These are phyloP conservation scores for Rutpela maculata DNA, from an alignment of 2,888 invertebrate genomes.

Conservation along the genomic window DNA sequence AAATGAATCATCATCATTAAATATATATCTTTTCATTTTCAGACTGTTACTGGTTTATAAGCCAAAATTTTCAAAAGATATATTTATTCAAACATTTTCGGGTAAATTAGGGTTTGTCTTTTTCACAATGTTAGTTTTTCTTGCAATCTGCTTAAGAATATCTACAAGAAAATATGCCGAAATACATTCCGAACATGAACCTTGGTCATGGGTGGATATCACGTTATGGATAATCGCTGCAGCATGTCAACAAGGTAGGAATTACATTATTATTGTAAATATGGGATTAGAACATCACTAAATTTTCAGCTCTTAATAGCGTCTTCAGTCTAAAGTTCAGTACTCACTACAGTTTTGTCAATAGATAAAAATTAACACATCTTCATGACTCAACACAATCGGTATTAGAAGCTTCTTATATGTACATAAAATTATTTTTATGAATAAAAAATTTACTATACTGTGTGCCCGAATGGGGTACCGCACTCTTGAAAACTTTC, in stretches of 20 bases:
- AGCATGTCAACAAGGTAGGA: background rate
- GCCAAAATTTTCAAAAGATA: background rate
- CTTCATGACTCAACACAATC: too few relatives aligned
- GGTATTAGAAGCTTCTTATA: too few relatives aligned
- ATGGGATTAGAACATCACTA: too few relatives aligned
- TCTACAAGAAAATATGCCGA: background rate
- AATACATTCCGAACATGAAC: background rate
- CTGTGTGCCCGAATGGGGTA: too few relatives aligned
- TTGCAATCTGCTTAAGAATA: background rate
- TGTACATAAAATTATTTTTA: too few relatives aligned
- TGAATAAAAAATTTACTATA: too few relatives aligned
- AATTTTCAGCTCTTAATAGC: too few relatives aligned
- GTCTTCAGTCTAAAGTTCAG: too few relatives aligned
- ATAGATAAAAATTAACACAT: too few relatives aligned
- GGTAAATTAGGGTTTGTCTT: background rate
- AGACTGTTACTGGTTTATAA: background rate
- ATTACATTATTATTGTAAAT: background rate
- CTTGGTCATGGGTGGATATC: background rate
- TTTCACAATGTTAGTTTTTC: background rate
- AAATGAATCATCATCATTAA: too few relatives aligned
- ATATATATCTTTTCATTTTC: background rate
- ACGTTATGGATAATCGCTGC: background rate
- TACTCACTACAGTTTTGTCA: too few relatives aligned
- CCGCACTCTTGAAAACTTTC: too few relatives aligned
- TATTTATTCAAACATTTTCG: background rate